Base-by-base conservation (phyloP, 2,113 vertebrate species). In the Uropsilus gracilis region DNA sequence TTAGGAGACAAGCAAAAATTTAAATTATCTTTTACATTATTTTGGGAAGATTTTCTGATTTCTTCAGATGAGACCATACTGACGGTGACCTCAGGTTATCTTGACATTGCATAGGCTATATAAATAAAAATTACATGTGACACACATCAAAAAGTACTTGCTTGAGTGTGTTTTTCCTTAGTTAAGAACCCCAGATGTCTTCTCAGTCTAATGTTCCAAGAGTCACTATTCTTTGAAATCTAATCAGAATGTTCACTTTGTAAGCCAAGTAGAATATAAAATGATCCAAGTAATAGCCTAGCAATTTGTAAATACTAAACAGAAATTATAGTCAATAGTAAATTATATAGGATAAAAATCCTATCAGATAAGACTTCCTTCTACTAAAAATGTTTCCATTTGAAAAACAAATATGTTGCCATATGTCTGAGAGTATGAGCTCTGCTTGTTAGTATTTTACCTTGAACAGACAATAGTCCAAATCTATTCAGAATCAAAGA, bases 1-100 rank as follows among this genome's bases (percentile, higher is more conserved):
- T 86, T 44, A 76, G 37, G 78, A 71, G 64, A 76, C 32, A 11
- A 42, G 1, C 61, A 32, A 78, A 91, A 50, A 78, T 80, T 83
- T 78, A 39, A 88, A 91, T 80, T 57, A 86, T 57, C 24, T 66
- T 88, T 89, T 78, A 93, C 76, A 66, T 91, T 68, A 77, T 89
- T 95, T 86, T 85, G 55, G 73, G 34, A 90, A 30, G 66, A 46
- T 77, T 78, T 71, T 86, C 46, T 84, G 26, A 93, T 64, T 92
- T 92, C 32, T 80, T 87, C 26, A 90, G 28, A 83, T 89, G 75
- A 57, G 86, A 68, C n/a, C 69, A 10, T 44, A 46, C 13, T 57
- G 46, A 59, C 69, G 63, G 16, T n/a, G 14, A 57, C 50, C 53
- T 46, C 18, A 72, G 53, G 71, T 46, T 64, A 69, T n/a, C 14